Conservation (phyloP, 1,140 invertebrate genomes). For the Micrasema minimum region DNA sequence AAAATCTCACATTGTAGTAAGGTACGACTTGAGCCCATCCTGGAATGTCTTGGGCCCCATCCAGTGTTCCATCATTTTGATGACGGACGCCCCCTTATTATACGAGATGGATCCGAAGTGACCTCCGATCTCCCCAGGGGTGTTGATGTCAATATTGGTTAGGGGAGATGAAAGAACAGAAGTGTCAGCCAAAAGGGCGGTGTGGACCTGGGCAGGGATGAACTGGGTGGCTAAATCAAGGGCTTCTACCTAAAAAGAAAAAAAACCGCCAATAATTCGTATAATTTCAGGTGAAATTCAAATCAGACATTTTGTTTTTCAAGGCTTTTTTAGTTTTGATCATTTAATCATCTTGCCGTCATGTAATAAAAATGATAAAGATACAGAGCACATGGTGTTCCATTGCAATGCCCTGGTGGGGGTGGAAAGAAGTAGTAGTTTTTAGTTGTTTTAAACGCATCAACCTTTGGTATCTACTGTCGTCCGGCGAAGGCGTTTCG, state of each 20-base stretch:
- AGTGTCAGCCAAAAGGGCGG: slow-evolving; percentile 71
- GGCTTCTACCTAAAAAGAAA: background rate
- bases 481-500: no score
- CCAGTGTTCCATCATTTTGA: slow-evolving; percentile 77
- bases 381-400: no score
- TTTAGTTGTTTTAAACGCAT: no score
- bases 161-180: slow-evolving; percentile 68
- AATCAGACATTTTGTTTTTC: no score
- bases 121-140: slow-evolving; percentile 60
- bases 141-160: slow-evolving; percentile 58
- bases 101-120: slow-evolving; percentile 68
- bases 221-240: slow-evolving; percentile 61
- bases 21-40: slow-evolving; percentile 62
- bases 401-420: no score
- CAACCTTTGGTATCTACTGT: no score
- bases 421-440: no score
- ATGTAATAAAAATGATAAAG: no score
- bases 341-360: no score
- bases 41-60: slow-evolving; percentile 72
- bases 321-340: no score
- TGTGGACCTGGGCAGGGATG: slow-evolving; percentile 69
- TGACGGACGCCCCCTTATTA: slow-evolving; percentile 69
- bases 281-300: no score
- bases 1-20: slow-evolving; percentile 39
- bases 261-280: no score